Percentiles rank a stretch among this genome's conserved stretches.
phyloP scores from a whole-genome alignment of 2,888 invertebrate species.

The Phaedon cochleariae region DNA sequence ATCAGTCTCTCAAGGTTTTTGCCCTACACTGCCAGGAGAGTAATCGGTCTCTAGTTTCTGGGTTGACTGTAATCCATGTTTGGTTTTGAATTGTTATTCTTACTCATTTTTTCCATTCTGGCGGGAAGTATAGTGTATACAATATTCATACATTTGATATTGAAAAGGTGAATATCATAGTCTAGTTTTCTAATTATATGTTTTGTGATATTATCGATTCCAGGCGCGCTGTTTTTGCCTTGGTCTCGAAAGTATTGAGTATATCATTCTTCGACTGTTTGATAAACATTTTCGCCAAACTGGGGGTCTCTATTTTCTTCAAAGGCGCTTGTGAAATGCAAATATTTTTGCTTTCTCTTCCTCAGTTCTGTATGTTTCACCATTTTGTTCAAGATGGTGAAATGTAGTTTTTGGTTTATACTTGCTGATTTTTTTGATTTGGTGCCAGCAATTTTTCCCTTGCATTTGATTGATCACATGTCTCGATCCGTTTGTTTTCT shows the following conservation, averaged over 20 bases:
- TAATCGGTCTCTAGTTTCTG: background rate
- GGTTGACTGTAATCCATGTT: background rate
- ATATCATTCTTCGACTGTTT: background rate
- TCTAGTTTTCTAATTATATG: background rate
- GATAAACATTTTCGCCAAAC: too few species aligned
- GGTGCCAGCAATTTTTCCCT: slow-evolving; percentile 4
- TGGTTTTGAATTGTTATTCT: background rate
- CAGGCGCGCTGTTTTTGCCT: too few species aligned
- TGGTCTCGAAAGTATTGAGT: background rate
- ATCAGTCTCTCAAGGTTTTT: slow-evolving; percentile 1
- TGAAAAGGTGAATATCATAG: background rate
- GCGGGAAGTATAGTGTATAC: background rate
- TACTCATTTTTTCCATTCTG: background rate
- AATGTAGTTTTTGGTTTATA: background rate
- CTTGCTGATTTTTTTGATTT: background rate
- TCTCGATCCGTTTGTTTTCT: too few species aligned
- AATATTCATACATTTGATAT: too few species aligned
- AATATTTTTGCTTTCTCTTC: too few species aligned
- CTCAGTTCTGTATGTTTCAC: too few species aligned
- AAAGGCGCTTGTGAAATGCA: too few species aligned
- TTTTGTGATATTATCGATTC: too few species aligned
- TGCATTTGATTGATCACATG: background rate
- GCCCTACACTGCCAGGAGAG: background rate
- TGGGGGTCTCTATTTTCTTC: too few species aligned
- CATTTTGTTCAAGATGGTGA: too few species aligned